Conservation (phyloP, 2,797 vertebrate genomes). For the Helicolenus hilgendorfi region DNA sequence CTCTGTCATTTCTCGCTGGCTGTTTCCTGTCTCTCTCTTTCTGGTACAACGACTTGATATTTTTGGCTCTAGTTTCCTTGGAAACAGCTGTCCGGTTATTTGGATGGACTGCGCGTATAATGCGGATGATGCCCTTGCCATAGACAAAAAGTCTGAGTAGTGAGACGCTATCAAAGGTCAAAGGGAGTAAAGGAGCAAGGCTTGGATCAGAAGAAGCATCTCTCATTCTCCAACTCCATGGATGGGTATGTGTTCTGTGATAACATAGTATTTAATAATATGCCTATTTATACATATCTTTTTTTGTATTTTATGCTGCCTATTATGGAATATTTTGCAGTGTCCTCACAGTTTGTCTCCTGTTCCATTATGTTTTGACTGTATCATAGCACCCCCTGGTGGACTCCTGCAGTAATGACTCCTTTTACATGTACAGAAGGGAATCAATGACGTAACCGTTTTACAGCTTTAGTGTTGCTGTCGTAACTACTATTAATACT, state of each 20-base stretch:
- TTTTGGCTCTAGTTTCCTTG: constrained; percentile 93
- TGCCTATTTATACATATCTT: constrained; percentile 87
- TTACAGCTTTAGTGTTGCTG: constrained; percentile 72
- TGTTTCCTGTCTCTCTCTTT: constrained; percentile 84
- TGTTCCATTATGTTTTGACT: constrained; percentile 60
- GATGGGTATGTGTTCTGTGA: constrained; percentile 72
- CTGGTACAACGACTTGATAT: constrained; percentile 90
- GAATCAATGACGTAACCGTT: constrained; percentile 76
- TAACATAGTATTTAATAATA: constrained; percentile 87
- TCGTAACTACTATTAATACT: constrained; percentile 74
- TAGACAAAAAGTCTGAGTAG: constrained; percentile 83
- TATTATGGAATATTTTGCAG: constrained; percentile 64
- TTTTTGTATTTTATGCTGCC: constrained; percentile 68
- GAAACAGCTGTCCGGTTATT: constrained; percentile 90
- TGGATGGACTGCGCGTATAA: constrained; percentile 93
- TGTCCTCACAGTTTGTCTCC: constrained; percentile 46
- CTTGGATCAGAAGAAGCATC: constrained; percentile 37
- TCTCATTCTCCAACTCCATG: constrained; percentile 59
- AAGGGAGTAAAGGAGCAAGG: constrained; percentile 42
- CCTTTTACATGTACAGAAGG: constrained; percentile 76
- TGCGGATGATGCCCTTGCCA: constrained; percentile 93
- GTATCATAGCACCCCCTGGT: constrained; percentile 84
- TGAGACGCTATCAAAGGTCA: constrained; percentile 65
- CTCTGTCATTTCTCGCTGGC: constrained; percentile 84
- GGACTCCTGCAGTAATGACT: constrained; percentile 74